A percentile compares a stretch with the other conserved stretches of the same genome.
These are phyloP conservation scores for Cheilosia urbana DNA, from an alignment of 2,888 invertebrate species.

Conservation along the genomic window DNA sequence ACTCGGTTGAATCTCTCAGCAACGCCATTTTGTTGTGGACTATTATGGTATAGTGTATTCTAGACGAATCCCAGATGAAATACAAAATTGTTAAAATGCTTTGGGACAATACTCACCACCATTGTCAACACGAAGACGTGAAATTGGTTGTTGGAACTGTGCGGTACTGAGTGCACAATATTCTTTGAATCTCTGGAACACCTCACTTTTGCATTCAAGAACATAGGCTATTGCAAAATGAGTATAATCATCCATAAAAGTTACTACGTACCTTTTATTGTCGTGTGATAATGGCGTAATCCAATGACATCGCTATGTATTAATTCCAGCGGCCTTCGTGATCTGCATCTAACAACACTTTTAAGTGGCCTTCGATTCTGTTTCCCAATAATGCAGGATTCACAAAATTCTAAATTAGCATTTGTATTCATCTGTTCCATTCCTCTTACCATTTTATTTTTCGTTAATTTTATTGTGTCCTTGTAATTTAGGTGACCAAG, in stretches of 20 bases:
- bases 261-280: constrained; percentile 61
- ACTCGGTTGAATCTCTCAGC: constrained; percentile 25
- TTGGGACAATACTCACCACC: constrained; percentile 13
- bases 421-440: not conserved
- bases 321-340: constrained; percentile 1
- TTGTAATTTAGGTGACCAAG: not conserved
- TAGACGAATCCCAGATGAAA: constrained; percentile 15
- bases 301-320: no score
- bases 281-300: constrained; percentile 35
- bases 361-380: not conserved
- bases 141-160: not conserved
- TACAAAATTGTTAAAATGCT: constrained; percentile 7
- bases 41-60: constrained; percentile 3
- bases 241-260: constrained; percentile 74
- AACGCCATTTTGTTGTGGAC: constrained; percentile 7
- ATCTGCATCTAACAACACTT: constrained; percentile 8
- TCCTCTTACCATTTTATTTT: constrained; percentile 13
- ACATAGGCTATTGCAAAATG: constrained; percentile 28
- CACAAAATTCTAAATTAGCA: not conserved
- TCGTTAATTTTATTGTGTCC: not conserved
- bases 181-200: not conserved
- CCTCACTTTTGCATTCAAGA: constrained; percentile 11
- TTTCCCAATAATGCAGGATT: not conserved
- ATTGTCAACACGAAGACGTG: constrained; percentile 14
- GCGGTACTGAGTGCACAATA: not conserved